These are phyloP conservation scores for Hoplias malabaricus DNA, from an alignment of 2,113 vertebrate species.

Conservation along the genomic window DNA sequence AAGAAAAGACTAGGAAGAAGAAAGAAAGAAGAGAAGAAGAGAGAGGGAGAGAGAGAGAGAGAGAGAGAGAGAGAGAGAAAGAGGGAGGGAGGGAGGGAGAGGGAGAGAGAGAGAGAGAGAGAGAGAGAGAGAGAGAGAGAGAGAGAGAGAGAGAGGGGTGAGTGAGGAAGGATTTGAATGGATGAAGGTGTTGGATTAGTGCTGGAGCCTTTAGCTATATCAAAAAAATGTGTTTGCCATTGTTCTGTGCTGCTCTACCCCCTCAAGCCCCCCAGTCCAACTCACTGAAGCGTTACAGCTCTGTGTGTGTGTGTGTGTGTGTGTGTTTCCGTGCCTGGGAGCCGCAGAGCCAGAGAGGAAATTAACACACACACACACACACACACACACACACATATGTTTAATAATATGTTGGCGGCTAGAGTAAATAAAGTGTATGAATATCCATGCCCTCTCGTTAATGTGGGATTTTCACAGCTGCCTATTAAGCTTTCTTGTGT, in stretches of 20 bases:
- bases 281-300: slow-evolving; percentile 75
- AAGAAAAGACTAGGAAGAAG: slow-evolving; percentile 59
- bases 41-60: slow-evolving; percentile 50
- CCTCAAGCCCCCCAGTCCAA: slow-evolving; percentile 69
- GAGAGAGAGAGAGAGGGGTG: slow-evolving; percentile 32
- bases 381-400: background rate
- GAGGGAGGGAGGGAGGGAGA: slow-evolving; percentile 44
- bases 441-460: slow-evolving; percentile 43
- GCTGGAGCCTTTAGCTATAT: slow-evolving; percentile 76
- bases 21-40: slow-evolving; percentile 30
- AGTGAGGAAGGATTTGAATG: slow-evolving; percentile 65
- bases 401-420: slow-evolving; percentile 26
- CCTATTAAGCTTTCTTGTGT: background rate
- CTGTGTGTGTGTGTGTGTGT: slow-evolving; percentile 36
- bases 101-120: slow-evolving; percentile 13
- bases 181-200: slow-evolving; percentile 78
- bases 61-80: slow-evolving; percentile 42
- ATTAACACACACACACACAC: background rate
- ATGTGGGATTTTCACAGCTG: slow-evolving; percentile 41
- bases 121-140: slow-evolving; percentile 25
- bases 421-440: slow-evolving; percentile 48
- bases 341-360: no score
- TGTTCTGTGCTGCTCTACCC: slow-evolving; percentile 68
- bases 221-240: slow-evolving; percentile 80
- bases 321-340: slow-evolving; percentile 48